Evolutionary conservation across 2,113 vertebrate genomes (phyloP).

Genomic region (Tragulus kanchil): DNA sequence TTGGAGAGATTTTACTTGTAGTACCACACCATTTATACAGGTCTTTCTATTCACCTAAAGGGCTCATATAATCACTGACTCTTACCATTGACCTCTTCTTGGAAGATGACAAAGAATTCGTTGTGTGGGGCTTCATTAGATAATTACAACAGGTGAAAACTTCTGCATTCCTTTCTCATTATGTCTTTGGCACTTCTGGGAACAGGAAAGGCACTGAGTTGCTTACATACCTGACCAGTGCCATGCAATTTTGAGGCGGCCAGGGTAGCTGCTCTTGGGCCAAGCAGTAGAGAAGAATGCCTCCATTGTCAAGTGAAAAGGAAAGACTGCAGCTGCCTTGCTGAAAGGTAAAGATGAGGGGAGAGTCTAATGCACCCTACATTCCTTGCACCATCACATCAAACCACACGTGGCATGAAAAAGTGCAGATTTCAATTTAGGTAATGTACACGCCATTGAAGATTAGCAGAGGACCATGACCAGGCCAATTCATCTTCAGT

Average conservation of each 20-base stretch:
- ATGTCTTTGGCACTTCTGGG: slow-evolving; percentile 85
- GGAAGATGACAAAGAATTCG: slow-evolving; percentile 87
- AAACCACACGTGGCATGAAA: slow-evolving; percentile 81
- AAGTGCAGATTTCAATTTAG: slow-evolving; percentile 88
- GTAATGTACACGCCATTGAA: slow-evolving; percentile 85
- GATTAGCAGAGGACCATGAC: slow-evolving; percentile 85
- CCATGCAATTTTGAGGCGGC: slow-evolving; percentile 77
- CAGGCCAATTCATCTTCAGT: slow-evolving; percentile 86
- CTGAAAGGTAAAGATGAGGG: slow-evolving; percentile 83
- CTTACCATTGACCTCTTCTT: slow-evolving; percentile 86
- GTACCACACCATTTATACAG: slow-evolving; percentile 78
- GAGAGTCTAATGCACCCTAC: slow-evolving; percentile 78
- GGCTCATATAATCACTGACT: slow-evolving; percentile 79
- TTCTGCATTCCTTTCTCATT: slow-evolving; percentile 89
- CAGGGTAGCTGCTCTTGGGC: slow-evolving; percentile 74
- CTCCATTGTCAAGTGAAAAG: slow-evolving; percentile 85
- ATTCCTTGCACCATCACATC: slow-evolving; percentile 83
- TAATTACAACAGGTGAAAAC: slow-evolving; percentile 88
- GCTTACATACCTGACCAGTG: slow-evolving; percentile 80
- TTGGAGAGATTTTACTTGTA: slow-evolving; percentile 70
- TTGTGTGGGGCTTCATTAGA: slow-evolving; percentile 84
- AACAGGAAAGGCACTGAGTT: slow-evolving; percentile 85
- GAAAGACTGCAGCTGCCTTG: slow-evolving; percentile 84
- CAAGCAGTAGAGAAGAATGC: slow-evolving; percentile 81
- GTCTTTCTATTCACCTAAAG: slow-evolving; percentile 83